Base-by-base conservation (phyloP, 2,113 vertebrate genomes). In the Triplophysa dalaica region DNA sequence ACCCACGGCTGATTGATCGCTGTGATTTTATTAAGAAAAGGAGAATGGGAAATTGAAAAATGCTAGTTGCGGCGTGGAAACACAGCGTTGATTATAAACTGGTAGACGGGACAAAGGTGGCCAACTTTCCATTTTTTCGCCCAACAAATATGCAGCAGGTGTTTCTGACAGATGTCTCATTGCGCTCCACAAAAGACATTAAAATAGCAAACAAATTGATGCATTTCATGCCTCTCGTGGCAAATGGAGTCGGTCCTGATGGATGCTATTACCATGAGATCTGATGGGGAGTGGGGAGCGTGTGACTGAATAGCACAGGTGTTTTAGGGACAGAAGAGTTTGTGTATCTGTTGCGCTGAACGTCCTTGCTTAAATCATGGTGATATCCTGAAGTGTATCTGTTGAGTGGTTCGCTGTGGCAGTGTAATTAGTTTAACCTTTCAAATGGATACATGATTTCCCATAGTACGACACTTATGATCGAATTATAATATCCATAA, bases 41-140 rank as follows among this genome's bases (percentile, higher is more conserved):
- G 89, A 87, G 89, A 92, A 90, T 89, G 86, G 90, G 89, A 91
- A 93, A 92, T 91, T 92, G 92, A 92, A 93, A 93, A 92, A 91
- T 91, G 89, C 88, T 83, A 82, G 83, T 82, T 79, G 86, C 88
- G 91, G 91, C 90, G 91, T 92, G 89, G 87, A 91, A 92, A 92
- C 89, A 89, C 90, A 82, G 84, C 21, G 83, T 91, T 91, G 91
- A 93, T 93, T 92, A 91, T 91, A 91, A 93, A 92, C 90, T 88
- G 85, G 78, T 86, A 65, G 85, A 82, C 79, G 85, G 92, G 92
- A 92, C 89, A 91, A 93, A 93, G 87, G 81, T 33, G 54, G 85
- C 83, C 83, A 84, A 80, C 74, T 87, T 85, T 82, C 80, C 79
- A 80, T 87, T 87, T 85, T 89, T 89, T 65, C 79, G 81, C 16